Base-by-base conservation (phyloP, 2,797 vertebrate species). In the Myotis pilosus region DNA sequence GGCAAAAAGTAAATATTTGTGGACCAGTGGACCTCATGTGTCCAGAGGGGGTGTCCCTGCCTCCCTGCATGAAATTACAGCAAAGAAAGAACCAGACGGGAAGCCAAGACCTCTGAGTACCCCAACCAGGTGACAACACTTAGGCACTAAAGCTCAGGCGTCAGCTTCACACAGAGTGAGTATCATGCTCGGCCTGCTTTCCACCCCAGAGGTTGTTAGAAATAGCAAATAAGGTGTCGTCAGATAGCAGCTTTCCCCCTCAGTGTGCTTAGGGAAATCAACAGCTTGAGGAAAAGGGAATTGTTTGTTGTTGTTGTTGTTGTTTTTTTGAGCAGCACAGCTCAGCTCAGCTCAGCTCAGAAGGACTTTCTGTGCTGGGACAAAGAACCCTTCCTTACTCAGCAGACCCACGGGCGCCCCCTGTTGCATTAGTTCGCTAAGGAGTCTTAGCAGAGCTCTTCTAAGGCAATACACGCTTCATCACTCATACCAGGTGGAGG, bases 71-170 rank as follows among this genome's bases (percentile, higher is more conserved):
- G 75, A 88, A 85, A 47, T 75, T 44, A 64, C 7, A 79, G 36
- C 57, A 79, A 87, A 81, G 68, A 49, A 81, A 72, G 51, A 44
- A n/a, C 20, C 62, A 72, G 69, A 89, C 51, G 60, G 68, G 74
- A 86, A 93, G 8, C 55, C 76, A 36, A 85, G 55, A 30, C 30
- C 68, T 78, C 30, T 1, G 4, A 81, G 68, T 2, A 57, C 30
- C 23, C 60, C 30, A 76, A 68, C n/a, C 19, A 33, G 10, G 15
- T 33, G 22, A 44, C 20, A 38, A 79, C 86, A n/a, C 4, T 10
- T 53, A 13, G 16, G 22, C 15, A 23, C 20, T 38, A 2, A 41
- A 66, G 38, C 13, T 89, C 28, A 33, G 19, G 36, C 30, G 83
- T 75, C 57, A 33, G 5, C n/a, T 49, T 33, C n/a, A 51, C 57